phyloP scores from a whole-genome alignment of 2,113 vertebrate genomes.

The Calypte anna region DNA sequence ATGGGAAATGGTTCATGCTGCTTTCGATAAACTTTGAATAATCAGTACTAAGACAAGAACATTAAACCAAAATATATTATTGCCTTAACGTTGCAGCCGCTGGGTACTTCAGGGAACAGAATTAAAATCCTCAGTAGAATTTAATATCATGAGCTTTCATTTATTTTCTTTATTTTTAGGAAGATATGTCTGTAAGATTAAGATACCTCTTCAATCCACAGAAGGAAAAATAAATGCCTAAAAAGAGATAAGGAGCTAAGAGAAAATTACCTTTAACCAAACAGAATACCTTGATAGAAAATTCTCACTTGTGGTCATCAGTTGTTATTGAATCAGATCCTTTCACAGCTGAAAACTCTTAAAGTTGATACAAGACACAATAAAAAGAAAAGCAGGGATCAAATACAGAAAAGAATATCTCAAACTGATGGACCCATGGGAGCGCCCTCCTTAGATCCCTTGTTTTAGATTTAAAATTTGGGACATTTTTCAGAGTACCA shows the following conservation, averaged over 20 bases:
- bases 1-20: not conserved
- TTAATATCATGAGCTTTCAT: not conserved
- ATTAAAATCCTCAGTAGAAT: not conserved
- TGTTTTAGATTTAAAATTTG: not conserved
- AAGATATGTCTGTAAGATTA: not conserved
- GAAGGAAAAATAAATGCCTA: not conserved
- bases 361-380: not conserved
- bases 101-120: not conserved
- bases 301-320: not conserved
- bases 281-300: not conserved
- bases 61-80: not conserved
- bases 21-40: constrained; percentile 30
- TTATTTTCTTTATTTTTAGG: not conserved
- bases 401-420: not conserved
- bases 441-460: not conserved
- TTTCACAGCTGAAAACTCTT: not conserved
- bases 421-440: not conserved
- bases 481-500: not conserved
- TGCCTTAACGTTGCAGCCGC: constrained; percentile 15
- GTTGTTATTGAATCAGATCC: not conserved
- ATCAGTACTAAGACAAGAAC: not conserved
- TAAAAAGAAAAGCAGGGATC: not conserved
- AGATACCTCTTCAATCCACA: not conserved
- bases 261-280: not conserved
- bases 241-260: not conserved